Evolutionary conservation across 1,140 invertebrate species (phyloP).

Genomic region (Drosophila busckii): DNA sequence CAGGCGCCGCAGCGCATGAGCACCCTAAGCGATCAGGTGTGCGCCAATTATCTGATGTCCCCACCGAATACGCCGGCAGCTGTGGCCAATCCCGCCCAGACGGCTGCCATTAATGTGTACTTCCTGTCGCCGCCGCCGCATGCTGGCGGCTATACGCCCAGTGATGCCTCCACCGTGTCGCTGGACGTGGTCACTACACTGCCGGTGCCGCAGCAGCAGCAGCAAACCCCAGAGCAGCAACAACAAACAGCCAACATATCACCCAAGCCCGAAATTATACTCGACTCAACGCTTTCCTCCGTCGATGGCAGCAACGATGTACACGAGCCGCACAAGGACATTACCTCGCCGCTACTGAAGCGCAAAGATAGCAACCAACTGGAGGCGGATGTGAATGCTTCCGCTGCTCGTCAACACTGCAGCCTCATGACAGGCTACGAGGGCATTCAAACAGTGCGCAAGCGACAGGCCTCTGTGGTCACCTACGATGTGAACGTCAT

Average conservation of each 20-base stretch:
- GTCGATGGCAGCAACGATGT: conserved; percentile 36
- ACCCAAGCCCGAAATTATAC: conserved; percentile 77
- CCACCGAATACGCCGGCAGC: conserved; percentile 70
- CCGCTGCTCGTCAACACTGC: conserved; percentile 56
- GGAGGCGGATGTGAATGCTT: conserved; percentile 54
- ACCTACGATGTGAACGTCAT: conserved; percentile 79
- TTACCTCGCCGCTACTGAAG: conserved; percentile 68
- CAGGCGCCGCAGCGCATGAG: conserved; percentile 61
- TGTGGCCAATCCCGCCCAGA: conserved; percentile 21
- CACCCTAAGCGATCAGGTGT: conserved; percentile 74
- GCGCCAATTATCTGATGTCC: conserved; percentile 70
- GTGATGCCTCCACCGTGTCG: conserved; percentile 70
- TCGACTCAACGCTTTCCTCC: conserved; percentile 76
- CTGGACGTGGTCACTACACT: conserved; percentile 69
- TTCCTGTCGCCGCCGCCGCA: conserved; percentile 75
- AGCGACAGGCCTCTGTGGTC: conserved; percentile 75
- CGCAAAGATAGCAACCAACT: conserved; percentile 56
- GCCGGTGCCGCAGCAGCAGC: conserved; percentile 43
- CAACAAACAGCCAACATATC: conserved; percentile 49
- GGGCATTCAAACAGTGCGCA: conserved; percentile 63
- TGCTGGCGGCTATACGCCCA: conserved; percentile 54
- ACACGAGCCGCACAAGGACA: conserved; percentile 54
- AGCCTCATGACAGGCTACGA: conserved; percentile 68
- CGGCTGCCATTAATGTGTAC: conserved; percentile 73
- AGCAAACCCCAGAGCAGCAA: conserved; percentile 19